Evolutionary conservation across 2,888 invertebrate genomes (phyloP), one percentile per base, ranked within the genome.

Genomic region (Pollenia amentaria): DNA sequence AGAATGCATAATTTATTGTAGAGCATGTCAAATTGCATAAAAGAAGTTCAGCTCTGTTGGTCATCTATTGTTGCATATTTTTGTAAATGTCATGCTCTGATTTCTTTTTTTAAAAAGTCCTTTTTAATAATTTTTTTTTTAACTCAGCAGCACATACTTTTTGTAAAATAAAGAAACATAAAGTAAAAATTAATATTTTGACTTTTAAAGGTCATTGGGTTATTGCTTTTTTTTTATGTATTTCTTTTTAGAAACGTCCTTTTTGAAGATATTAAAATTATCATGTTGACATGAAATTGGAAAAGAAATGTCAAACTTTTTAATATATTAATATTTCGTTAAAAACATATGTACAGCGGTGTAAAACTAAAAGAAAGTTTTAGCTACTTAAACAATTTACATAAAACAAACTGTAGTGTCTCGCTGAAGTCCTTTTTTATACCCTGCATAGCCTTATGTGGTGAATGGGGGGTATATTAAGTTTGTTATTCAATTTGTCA

Each of bases 171-270:
- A 14, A 67, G 8, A 16, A 46, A 73, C 46, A 40, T 12, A 2
- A 80, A 70, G 62, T 75, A 64, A 21, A 14, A 62, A 72, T 81
- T 73, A 81, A 85, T 85, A 64, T 81, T 81, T 60, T 85, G 77
- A 85, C 77, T 85, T 60, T 85, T 73, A 62, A 67, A 81, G 85
- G 85, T 85, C 81, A 85, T 46, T 67, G 77, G 77, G 72, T 67
- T 72, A 21, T 62, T 53, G 14, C 29, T 53, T 72, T 60, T 29
- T 29, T 29, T 70, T 55, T 38, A 76, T 38, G 12, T 9, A 10
- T 65, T 42, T 62, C 55, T 44, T 79, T 42, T 40, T 11, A 18
- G 29, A n/a, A 46, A 38, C 55, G 67, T 29, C 55, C 21, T 38
- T 55, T 76, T 9, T 3, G 38, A 51, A 12, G 40, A 48, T 44